Conservation (phyloP, 2,113 vertebrate species). For the Elephas maximus region DNA sequence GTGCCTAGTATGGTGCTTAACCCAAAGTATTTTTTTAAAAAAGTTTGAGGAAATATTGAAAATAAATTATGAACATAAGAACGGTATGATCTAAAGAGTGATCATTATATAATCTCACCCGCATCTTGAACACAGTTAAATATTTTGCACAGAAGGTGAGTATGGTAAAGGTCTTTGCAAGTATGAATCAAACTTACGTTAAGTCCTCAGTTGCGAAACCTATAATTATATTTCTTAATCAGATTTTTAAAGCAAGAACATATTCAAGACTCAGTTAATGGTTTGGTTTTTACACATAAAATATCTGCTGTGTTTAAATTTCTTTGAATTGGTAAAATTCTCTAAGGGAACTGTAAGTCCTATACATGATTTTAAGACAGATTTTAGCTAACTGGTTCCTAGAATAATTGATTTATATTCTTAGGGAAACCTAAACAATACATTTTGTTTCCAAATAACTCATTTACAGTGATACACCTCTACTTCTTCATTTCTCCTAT, state of each 20-base stretch:
- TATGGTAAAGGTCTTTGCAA: conserved; percentile 43
- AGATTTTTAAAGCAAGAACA: conserved; percentile 51
- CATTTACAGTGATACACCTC: conserved; percentile 26
- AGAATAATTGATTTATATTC: background rate
- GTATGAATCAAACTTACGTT: background rate
- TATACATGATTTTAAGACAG: conserved; percentile 28
- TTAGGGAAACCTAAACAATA: conserved; percentile 24
- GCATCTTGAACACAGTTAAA: conserved; percentile 17
- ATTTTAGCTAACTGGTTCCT: conserved; percentile 49
- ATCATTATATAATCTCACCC: background rate
- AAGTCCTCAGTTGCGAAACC: conserved; percentile 39
- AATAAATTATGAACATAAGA: conserved; percentile 47
- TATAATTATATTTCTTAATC: conserved; percentile 61
- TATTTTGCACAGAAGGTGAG: conserved; percentile 48
- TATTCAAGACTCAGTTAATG: conserved; percentile 51
- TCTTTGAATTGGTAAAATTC: conserved; percentile 68
- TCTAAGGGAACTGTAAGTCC: conserved; percentile 45
- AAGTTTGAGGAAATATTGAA: conserved; percentile 48
- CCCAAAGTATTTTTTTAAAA: conserved; percentile 25
- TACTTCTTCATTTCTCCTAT: conserved; percentile 55
- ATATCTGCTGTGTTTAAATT: conserved; percentile 54
- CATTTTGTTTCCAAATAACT: conserved; percentile 48
- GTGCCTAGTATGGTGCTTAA: background rate
- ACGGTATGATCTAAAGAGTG: background rate
- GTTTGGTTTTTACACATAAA: conserved; percentile 42